A percentile compares a stretch with the other conserved stretches of the same genome.
Evolutionary conservation across 2,113 vertebrate species (phyloP).

Genomic region (Stigmatopora nigra): DNA sequence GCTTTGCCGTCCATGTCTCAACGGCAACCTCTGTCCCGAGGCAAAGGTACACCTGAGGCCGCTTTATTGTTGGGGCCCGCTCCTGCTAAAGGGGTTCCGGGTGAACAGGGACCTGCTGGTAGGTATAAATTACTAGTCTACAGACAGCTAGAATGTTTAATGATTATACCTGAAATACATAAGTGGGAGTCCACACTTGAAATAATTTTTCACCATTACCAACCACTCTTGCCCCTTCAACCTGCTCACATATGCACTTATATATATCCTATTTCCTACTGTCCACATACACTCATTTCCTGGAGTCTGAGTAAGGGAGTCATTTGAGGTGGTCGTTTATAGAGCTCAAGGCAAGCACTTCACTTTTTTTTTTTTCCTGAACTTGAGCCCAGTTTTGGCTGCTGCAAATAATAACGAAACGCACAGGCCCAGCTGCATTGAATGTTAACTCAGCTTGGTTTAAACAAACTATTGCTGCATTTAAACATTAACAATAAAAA

Average conservation of each 20-base stretch:
- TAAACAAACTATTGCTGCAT: background rate
- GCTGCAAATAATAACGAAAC: conserved; percentile 12
- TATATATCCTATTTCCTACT: conserved; percentile 39
- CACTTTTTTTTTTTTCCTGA: conserved; percentile 35
- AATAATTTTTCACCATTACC: conserved; percentile 16
- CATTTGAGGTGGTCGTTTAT: conserved; percentile 31
- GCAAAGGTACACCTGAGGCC: conserved; percentile 25
- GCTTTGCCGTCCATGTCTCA: conserved; percentile 47
- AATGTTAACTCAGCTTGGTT: conserved; percentile 15
- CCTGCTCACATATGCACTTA: conserved; percentile 33
- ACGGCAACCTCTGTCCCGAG: conserved; percentile 41
- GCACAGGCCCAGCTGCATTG: conserved; percentile 16
- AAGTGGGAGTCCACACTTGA: background rate
- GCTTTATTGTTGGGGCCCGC: conserved; percentile 70
- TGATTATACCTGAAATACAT: conserved; percentile 8
- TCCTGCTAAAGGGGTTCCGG: conserved; percentile 72
- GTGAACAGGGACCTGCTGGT: conserved; percentile 73
- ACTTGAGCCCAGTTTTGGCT: conserved; percentile 31
- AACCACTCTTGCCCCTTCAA: conserved; percentile 18
- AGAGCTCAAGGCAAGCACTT: conserved; percentile 30
- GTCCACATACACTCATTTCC: conserved; percentile 37
- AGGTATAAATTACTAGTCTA: conserved; percentile 18
- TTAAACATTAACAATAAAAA: background rate
- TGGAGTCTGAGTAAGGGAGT: conserved; percentile 23
- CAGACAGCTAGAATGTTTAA: background rate